phyloP scores from a whole-genome alignment of 1,140 invertebrate genomes.

The Nautilus pompilius region DNA sequence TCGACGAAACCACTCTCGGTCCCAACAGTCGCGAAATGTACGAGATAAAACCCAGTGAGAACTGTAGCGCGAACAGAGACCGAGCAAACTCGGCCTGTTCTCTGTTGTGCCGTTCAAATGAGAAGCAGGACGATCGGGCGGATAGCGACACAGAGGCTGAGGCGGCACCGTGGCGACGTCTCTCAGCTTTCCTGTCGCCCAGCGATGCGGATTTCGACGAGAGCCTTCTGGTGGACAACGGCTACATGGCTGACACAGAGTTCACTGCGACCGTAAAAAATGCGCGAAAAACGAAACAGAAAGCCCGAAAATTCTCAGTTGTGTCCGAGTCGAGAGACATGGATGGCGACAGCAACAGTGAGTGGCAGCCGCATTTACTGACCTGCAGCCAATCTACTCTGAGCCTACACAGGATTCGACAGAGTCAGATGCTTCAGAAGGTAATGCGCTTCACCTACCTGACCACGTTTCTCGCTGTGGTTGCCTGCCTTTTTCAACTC shows the following conservation, averaged over 20 bases:
- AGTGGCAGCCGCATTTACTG: background rate
- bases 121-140: too few species aligned
- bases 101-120: too few species aligned
- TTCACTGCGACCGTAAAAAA: background rate
- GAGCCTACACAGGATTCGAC: conserved; percentile 2
- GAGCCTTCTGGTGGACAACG: background rate
- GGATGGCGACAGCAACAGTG: background rate
- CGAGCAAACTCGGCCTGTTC: too few species aligned
- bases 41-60: too few species aligned
- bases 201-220: background rate
- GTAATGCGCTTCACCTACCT: background rate
- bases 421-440: conserved; percentile 1
- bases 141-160: too few species aligned
- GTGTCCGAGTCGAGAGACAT: background rate
- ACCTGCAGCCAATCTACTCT: background rate
- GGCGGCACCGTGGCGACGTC: too few species aligned
- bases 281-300: background rate
- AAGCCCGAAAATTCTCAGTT: background rate
- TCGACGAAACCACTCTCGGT: too few species aligned
- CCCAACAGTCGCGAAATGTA: too few species aligned
- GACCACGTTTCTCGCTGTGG: conserved; percentile 1
- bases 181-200: too few species aligned
- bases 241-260: conserved; percentile 8
- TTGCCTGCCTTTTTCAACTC: conserved; percentile 6
- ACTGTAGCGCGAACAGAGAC: too few species aligned